Evolutionary conservation across 2,888 invertebrate species (phyloP).

Genomic region (Lasioglossum malachurum): DNA sequence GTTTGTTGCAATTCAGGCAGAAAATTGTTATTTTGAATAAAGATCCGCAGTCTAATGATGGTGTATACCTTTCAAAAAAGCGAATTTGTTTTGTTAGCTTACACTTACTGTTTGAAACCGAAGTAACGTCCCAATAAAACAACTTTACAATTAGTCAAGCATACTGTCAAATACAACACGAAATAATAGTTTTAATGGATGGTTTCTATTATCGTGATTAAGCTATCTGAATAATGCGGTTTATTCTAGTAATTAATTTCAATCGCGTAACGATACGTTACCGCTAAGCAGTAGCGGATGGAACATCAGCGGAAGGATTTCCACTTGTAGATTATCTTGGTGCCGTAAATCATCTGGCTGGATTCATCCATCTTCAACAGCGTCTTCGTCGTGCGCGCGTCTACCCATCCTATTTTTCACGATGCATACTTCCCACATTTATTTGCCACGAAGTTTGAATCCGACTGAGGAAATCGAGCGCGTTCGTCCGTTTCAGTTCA

Average conservation of each 20-base stretch:
- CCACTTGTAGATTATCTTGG: constrained; percentile 49
- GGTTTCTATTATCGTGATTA: constrained; percentile 9
- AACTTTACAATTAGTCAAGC: background rate
- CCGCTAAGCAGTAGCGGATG: constrained; percentile 29
- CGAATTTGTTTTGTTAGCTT: background rate
- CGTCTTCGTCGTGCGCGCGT: constrained; percentile 37
- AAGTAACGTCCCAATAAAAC: background rate
- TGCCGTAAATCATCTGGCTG: constrained; percentile 60
- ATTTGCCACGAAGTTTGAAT: constrained; percentile 21
- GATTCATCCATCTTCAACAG: constrained; percentile 51
- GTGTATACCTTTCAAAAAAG: no score
- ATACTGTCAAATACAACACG: background rate
- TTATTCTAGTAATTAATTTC: constrained; percentile 57
- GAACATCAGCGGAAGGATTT: constrained; percentile 39
- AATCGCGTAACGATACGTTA: constrained; percentile 44
- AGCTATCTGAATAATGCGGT: constrained; percentile 30
- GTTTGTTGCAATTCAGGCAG: no score
- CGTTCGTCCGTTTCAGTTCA: constrained; percentile 31
- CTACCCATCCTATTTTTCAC: constrained; percentile 43
- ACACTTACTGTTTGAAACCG: background rate
- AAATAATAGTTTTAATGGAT: background rate
- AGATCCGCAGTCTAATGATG: no score
- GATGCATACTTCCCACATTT: constrained; percentile 38
- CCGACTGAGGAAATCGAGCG: constrained; percentile 4
- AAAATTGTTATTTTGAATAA: no score